phyloP scores from a whole-genome alignment of 2,888 invertebrate species.

The Eupsilia transversa region DNA sequence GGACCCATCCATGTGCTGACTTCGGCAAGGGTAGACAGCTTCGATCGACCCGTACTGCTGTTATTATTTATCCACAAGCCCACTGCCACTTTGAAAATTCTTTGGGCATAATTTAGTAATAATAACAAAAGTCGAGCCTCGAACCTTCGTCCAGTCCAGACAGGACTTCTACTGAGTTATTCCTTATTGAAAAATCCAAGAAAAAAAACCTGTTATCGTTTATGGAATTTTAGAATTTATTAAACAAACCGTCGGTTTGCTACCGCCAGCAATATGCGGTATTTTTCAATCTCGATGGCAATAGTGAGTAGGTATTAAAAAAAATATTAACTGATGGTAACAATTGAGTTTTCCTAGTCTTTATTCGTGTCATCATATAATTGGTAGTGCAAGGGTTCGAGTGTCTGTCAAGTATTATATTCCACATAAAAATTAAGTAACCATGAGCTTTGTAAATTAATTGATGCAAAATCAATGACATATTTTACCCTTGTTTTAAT shows the following conservation, averaged over 20 bases:
- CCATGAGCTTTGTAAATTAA: background rate
- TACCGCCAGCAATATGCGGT: no score
- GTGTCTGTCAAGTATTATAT: background rate
- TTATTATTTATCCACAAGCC: no score
- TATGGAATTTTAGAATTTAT: background rate
- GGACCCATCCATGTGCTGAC: no score
- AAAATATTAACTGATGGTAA: background rate
- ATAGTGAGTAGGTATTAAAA: no score
- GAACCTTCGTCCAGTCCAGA: background rate
- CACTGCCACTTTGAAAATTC: no score
- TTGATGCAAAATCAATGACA: background rate
- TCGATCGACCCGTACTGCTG: no score
- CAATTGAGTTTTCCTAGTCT: background rate
- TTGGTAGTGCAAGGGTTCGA: background rate
- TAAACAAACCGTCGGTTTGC: background rate
- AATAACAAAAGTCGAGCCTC: background rate
- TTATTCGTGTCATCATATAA: background rate
- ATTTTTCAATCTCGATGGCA: no score
- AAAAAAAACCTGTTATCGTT: background rate
- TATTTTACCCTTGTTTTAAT: background rate
- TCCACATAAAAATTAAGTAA: background rate
- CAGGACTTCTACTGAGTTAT: background rate
- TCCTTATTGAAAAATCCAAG: background rate
- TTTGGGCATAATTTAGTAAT: background rate
- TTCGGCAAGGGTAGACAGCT: no score